Conservation (phyloP, 2,888 invertebrate genomes). For the Rotaria magnacalcarata region DNA sequence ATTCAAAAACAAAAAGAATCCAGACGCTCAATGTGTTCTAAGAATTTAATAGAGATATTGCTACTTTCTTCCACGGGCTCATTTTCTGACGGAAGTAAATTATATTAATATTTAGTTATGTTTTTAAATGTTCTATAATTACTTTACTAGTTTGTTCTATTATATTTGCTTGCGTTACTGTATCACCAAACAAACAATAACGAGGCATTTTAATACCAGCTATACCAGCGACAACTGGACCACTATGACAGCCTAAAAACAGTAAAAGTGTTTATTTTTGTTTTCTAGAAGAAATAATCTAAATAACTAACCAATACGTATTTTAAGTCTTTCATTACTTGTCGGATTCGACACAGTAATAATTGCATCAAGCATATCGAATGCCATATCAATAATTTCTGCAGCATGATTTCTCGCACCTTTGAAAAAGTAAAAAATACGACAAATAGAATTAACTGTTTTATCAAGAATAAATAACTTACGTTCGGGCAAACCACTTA, state of each 20-base stretch:
- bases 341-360: constrained; percentile 79
- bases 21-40: too few relatives aligned
- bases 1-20: too few relatives aligned
- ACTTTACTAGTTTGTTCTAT: constrained; percentile 85
- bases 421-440: too few relatives aligned
- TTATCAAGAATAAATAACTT: constrained; percentile 53
- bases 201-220: constrained; percentile 79
- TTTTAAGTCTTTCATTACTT: constrained; percentile 65
- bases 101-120: too few relatives aligned
- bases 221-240: constrained; percentile 85
- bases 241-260: constrained; percentile 75
- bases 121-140: not conserved
- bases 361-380: constrained; percentile 90
- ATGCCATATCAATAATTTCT: constrained; percentile 70
- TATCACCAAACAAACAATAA: constrained; percentile 73
- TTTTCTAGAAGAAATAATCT: not conserved
- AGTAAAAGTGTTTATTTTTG: not conserved
- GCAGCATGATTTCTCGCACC: constrained; percentile 76
- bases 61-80: too few relatives aligned
- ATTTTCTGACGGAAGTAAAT: too few relatives aligned
- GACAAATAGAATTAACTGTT: too few relatives aligned
- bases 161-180: constrained; percentile 81
- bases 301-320: constrained; percentile 55
- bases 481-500: constrained; percentile 85
- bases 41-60: too few relatives aligned